A percentile compares a stretch with the other conserved stretches of the same genome.
phyloP scores from a whole-genome alignment of 2,797 vertebrate species.

The Crypturellus tataupa region DNA sequence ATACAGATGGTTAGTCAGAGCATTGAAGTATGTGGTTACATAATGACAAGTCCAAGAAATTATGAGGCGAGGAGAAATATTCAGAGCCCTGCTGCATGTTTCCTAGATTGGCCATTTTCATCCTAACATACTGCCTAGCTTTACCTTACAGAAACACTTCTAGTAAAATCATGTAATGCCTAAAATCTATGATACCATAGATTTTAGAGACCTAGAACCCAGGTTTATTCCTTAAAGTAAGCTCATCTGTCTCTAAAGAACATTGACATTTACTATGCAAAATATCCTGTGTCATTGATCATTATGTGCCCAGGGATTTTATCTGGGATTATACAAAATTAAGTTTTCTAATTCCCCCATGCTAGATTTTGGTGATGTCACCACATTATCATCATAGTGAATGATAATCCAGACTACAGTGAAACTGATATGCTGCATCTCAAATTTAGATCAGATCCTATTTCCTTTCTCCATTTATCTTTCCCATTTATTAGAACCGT shows the following conservation, averaged over 20 bases:
- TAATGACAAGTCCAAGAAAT: neutral
- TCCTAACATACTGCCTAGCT: too few relatives aligned
- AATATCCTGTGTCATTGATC: neutral
- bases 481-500: neutral
- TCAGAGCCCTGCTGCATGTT: neutral
- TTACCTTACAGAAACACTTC: too few relatives aligned
- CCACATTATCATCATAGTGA: neutral
- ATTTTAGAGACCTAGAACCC: neutral
- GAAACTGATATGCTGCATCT: neutral
- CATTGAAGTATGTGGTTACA: neutral
- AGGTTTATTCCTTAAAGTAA: neutral
- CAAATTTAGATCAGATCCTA: neutral
- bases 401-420: neutral
- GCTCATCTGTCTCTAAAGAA: neutral
- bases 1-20: neutral
- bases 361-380: neutral
- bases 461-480: neutral
- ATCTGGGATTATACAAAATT: neutral
- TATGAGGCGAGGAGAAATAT: neutral
- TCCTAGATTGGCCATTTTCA: neutral
- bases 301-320: neutral
- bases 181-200: too few relatives aligned
- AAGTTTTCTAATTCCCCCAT: neutral
- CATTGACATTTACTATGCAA: neutral
- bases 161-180: too few relatives aligned